Evolutionary conservation across 2,797 vertebrate genomes (phyloP), one percentile per base, ranked within the genome.

Genomic region (Threskiornis aethiopicus): DNA sequence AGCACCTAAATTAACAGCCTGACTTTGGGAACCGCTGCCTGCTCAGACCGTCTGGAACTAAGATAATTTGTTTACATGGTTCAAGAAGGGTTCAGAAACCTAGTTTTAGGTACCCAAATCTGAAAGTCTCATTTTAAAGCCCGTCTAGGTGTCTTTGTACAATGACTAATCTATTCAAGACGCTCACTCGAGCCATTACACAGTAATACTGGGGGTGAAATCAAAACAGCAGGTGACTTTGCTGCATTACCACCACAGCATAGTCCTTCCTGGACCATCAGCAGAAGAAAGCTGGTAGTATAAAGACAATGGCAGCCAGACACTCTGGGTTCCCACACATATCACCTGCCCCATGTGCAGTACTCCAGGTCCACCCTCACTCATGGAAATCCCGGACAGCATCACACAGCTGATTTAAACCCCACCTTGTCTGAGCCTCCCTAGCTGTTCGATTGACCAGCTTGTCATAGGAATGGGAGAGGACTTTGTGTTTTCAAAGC

Each of bases 401-500:
- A 85, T 87, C 51, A 49, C 65, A 58, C 1, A 9, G 21, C 5
- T 81, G 35, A 65, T 85, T 49, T 35, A 55, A 90, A 62, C 7
- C 24, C n/a, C 18, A 25, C 6, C 24, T 73, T 54, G 7, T 35
- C 47, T 35, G 39, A 62, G 37, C 33, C 31, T 42, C 10, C 31
- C 26, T 59, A 54, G n/a, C 17, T 67, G 44, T 20, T 78, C 0
- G 0, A 6, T n/a, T 57, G 41, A 46, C 13, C 0, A 0, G 7
- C n/a, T 31, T 80, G 55, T 55, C 10, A 33, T 4, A 16, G 33
- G 31, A 58, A 41, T 16, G 24, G 29, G 35, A 83, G 13, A 77
- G 3, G 10, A 57, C 11, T 72, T 79, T 4, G 13, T 66, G 21
- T 19, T 92, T 87, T 46, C 55, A 62, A 55, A 82, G 29, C 12